These are phyloP conservation scores for Noctuana brunneofusca DNA, from an alignment of 2,888 invertebrate species.

Conservation along the genomic window DNA sequence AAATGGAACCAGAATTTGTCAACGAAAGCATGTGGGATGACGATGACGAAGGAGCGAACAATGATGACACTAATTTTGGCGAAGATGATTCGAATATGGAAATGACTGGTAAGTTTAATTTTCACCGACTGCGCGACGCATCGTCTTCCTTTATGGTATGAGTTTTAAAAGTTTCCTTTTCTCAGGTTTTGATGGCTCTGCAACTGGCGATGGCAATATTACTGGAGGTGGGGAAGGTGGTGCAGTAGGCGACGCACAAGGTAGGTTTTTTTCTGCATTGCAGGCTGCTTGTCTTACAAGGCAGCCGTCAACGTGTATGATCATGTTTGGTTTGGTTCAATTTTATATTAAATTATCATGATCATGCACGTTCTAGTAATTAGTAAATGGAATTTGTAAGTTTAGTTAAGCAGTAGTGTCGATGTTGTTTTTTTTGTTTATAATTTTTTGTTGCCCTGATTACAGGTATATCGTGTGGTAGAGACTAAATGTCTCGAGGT, in stretches of 20 bases:
- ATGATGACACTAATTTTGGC: constrained; percentile 85
- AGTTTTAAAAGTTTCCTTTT: too few relatives aligned
- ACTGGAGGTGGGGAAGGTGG: constrained; percentile 79
- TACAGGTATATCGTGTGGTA: constrained; percentile 38
- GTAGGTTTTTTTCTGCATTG: constrained; percentile 69
- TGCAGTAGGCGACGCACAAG: constrained; percentile 82
- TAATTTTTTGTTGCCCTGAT: constrained; percentile 40
- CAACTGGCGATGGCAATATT: constrained; percentile 78
- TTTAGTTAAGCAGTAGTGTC: constrained; percentile 40
- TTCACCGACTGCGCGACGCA: too few relatives aligned
- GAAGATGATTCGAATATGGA: constrained; percentile 87
- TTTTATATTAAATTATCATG: constrained; percentile 28
- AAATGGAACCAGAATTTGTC: constrained; percentile 86
- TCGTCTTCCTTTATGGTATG: too few relatives aligned
- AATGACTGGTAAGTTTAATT: constrained; percentile 81
- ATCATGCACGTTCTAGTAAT: constrained; percentile 45
- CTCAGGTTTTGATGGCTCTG: constrained; percentile 77
- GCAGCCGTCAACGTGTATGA: constrained; percentile 44
- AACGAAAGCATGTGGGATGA: constrained; percentile 84
- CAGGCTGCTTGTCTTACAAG: constrained; percentile 38
- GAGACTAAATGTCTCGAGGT: constrained; percentile 31
- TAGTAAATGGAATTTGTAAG: constrained; percentile 78
- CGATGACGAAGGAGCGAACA: constrained; percentile 84
- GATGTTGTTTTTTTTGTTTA: constrained; percentile 35
- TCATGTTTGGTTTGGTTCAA: constrained; percentile 31